phyloP scores from a whole-genome alignment of 2,113 vertebrate species.

The Anhinga anhinga region DNA sequence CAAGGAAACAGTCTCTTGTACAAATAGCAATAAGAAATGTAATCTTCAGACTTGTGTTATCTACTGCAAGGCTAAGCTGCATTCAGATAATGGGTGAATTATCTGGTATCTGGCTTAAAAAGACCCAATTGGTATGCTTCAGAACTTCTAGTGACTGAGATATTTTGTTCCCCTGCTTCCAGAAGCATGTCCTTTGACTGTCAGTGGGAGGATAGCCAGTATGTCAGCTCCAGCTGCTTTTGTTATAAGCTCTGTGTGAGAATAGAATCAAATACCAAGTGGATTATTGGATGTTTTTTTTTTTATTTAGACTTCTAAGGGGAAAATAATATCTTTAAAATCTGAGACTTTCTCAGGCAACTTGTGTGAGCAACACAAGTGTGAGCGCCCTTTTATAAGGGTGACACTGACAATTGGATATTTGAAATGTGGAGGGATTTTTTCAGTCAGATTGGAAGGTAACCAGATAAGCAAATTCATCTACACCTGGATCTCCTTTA shows the following conservation, averaged over 20 bases:
- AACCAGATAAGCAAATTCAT: not conserved
- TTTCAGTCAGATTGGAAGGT: not conserved
- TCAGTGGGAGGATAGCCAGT: not conserved
- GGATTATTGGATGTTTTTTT: not conserved
- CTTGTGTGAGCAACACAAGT: not conserved
- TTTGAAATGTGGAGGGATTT: not conserved
- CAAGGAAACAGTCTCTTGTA: not conserved
- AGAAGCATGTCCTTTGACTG: not conserved
- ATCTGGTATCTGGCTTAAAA: not conserved
- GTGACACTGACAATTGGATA: rapidly evolving
- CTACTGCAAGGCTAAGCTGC: not conserved
- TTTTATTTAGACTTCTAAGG: not conserved
- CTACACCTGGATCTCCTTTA: not conserved
- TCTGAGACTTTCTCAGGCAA: not conserved
- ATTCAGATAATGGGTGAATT: not conserved
- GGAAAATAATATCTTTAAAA: not conserved
- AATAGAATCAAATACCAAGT: not conserved
- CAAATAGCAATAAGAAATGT: not conserved
- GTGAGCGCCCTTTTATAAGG: not conserved
- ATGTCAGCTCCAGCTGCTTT: not conserved
- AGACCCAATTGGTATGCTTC: not conserved
- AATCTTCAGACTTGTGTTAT: not conserved
- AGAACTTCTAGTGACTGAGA: not conserved
- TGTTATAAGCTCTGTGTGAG: not conserved
- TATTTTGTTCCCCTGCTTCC: not conserved